phyloP scores from a whole-genome alignment of 2,888 invertebrate species.

The Orchesella flavescens region DNA sequence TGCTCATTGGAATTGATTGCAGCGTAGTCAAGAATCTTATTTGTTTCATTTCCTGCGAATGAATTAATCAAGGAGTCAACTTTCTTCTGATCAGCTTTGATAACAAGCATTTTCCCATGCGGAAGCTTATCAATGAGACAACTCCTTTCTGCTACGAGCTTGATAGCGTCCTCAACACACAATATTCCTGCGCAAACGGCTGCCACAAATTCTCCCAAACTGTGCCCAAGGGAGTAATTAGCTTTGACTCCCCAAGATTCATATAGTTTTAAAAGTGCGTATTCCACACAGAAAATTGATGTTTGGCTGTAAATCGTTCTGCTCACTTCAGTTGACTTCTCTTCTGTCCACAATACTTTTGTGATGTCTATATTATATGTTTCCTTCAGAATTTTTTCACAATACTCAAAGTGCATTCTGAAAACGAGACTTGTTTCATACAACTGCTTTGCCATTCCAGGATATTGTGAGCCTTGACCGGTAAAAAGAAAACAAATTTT shows the following conservation, averaged over 20 bases:
- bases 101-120: conserved; percentile 27
- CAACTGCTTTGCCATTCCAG: conserved; percentile 59
- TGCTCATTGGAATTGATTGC: conserved; percentile 55
- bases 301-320: conserved; percentile 54
- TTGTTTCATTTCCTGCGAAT: background rate
- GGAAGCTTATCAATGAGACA: conserved; percentile 38
- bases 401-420: conserved; percentile 54
- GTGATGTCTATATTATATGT: conserved; percentile 32
- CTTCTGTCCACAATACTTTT: background rate
- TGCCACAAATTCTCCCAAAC: conserved; percentile 57
- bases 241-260: conserved; percentile 44
- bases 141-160: conserved; percentile 39
- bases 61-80: background rate
- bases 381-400: conserved; percentile 37
- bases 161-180: conserved; percentile 46
- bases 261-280: conserved; percentile 36
- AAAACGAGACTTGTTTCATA: conserved; percentile 55
- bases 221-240: conserved; percentile 51
- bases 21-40: conserved; percentile 33
- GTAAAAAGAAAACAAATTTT: conserved; percentile 63
- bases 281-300: conserved; percentile 50
- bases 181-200: conserved; percentile 48
- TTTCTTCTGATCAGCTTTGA: background rate
- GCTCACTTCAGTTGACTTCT: background rate
- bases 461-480: conserved; percentile 61